Evolutionary conservation across 30 jellyfish, hydroid and myxozoan species (phyloP).

Genomic region (Pelagia noctiluca): DNA sequence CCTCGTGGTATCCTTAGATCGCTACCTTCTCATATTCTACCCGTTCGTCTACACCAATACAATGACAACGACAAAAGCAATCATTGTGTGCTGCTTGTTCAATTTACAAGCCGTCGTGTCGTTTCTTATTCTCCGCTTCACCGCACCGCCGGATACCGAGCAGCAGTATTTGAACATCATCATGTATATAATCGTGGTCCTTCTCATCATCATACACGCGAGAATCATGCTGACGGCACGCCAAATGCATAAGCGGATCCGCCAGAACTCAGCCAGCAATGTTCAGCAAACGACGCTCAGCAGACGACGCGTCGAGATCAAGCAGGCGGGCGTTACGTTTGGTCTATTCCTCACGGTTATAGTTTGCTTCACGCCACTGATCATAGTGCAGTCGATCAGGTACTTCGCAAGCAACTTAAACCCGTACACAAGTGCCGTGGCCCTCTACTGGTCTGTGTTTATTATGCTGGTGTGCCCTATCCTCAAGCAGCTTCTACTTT

Average conservation of each 20-base stretch:
- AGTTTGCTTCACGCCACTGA: slow-evolving; percentile 59
- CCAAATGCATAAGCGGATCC: slow-evolving; percentile 37
- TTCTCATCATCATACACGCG: slow-evolving; percentile 48
- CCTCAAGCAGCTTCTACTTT: slow-evolving; percentile 60
- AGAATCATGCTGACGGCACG: slow-evolving; percentile 63
- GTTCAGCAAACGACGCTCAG: slow-evolving; percentile 27
- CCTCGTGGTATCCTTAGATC: slow-evolving; percentile 60
- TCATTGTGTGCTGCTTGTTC: slow-evolving; percentile 13
- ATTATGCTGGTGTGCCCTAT: slow-evolving; percentile 68
- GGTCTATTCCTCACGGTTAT: slow-evolving; percentile 53
- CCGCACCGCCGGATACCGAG: slow-evolving; percentile 5
- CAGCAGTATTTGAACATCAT: slow-evolving; percentile 29
- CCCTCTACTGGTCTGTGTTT: slow-evolving; percentile 50
- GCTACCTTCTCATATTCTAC: slow-evolving; percentile 52
- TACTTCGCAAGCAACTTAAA: not conserved
- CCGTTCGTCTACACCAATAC: slow-evolving; percentile 42
- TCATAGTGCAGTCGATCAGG: slow-evolving; percentile 36
- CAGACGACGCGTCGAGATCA: slow-evolving; percentile 60
- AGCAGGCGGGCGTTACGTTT: slow-evolving; percentile 67
- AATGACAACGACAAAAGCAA: slow-evolving; percentile 32
- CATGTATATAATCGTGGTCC: slow-evolving; percentile 54
- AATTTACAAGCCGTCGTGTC: slow-evolving; percentile 39
- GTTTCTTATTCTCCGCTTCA: slow-evolving; percentile 37
- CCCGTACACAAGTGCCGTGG: not conserved
- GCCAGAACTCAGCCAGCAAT: slow-evolving; percentile 25